Percentiles rank a stretch among this genome's conserved stretches.
These are phyloP conservation scores for Aptenodytes forsteri DNA, from an alignment of 2,113 vertebrate genomes.

Conservation along the genomic window DNA sequence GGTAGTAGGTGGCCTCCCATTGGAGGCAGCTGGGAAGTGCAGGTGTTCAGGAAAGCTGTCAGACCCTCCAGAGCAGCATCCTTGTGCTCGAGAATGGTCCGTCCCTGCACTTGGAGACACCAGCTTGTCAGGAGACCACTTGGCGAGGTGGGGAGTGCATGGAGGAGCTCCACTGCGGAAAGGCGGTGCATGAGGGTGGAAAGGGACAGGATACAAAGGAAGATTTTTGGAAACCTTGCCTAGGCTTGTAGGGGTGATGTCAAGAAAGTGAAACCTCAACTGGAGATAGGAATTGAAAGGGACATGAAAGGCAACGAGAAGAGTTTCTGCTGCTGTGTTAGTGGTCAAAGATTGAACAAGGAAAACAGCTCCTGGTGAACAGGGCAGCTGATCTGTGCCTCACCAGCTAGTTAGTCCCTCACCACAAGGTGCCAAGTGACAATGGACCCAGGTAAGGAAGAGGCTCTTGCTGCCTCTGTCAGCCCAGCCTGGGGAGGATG, in stretches of 20 bases:
- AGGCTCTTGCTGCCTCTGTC: neutral
- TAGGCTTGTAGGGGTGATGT: neutral
- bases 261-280: neutral
- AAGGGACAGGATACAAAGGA: neutral
- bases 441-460: neutral
- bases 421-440: neutral
- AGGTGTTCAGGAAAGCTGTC: neutral
- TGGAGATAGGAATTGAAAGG: neutral
- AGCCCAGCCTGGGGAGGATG: neutral
- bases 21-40: neutral
- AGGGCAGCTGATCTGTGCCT: neutral
- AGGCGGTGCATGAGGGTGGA: neutral
- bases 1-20: too few relatives aligned
- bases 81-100: neutral
- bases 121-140: neutral
- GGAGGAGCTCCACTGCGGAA: neutral
- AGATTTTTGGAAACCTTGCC: too few relatives aligned
- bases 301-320: neutral
- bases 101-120: neutral
- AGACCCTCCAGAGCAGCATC: neutral
- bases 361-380: neutral
- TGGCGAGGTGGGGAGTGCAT: fast-evolving
- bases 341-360: neutral
- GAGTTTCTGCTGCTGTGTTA: neutral
- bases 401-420: neutral